Evolutionary conservation across 2,797 vertebrate genomes (phyloP), one percentile per base, ranked within the genome.

Genomic region (Fratercula arctica): DNA sequence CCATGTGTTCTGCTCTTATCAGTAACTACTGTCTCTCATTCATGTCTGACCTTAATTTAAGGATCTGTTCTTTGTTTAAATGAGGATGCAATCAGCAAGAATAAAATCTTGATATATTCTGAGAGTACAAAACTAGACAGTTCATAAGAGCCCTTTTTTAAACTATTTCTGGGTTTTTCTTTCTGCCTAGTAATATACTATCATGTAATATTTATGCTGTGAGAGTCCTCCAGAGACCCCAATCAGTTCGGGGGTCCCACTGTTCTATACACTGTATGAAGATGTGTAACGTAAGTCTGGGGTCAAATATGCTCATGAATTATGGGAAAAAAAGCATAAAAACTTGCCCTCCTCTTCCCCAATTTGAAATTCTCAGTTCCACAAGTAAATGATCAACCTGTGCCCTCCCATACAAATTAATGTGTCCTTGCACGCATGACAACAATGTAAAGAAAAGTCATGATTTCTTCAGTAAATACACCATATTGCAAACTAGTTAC

Each of bases 151-250:
- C 19, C 63, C n/a, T 75, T 83, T 63, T 75, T 31, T 4, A 83
- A 94, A 92, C 31, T n/a, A 43, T 21, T 91, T 86, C 66, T 76
- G 28, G n/a, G 20, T 37, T 78, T 85, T 87, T 73, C 61, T 56
- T 81, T 89, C 61, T 70, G 69, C 53, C 86, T 79, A 80, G 26
- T 72, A 69, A 90, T 73, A 66, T 8, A 63, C 35, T n/a, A 43
- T 61, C 67, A 87, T 81, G 43, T 35, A 78, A 82, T 82, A 93
- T 87, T 92, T 85, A 93, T 78, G 45, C 78, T 46, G 45, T 83
- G 70, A 60, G 83, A 89, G 56, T 72, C 56, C 75, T 85, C 56
- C 91, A 74, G 77, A 87, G 75, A 56, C 51, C 59, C 39, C 51
- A 68, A 0, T 74, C 53, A 82, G 24, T 85, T 78, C 4, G 13